These are phyloP conservation scores for Hirudo medicinalis DNA, from an alignment of 1,140 invertebrate species.

Conservation along the genomic window DNA sequence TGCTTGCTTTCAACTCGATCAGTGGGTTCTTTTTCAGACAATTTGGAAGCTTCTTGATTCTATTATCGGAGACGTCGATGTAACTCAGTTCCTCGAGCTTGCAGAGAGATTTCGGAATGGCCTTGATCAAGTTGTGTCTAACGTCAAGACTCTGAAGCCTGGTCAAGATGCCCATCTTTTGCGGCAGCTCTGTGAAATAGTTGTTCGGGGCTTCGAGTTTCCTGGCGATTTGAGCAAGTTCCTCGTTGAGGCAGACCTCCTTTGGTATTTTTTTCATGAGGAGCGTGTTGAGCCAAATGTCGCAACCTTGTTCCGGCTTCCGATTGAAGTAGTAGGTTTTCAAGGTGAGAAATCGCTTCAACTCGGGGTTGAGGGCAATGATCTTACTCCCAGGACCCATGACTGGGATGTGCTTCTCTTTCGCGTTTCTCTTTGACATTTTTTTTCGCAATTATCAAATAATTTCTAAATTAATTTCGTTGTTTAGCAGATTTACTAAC, in stretches of 20 bases:
- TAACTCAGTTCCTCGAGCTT: constrained; percentile 30
- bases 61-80: constrained; percentile 34
- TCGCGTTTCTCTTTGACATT: neutral
- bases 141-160: constrained; percentile 29
- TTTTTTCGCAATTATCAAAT: neutral
- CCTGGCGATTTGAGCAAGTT: constrained; percentile 29
- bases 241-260: constrained; percentile 37
- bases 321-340: constrained; percentile 1
- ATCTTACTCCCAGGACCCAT: constrained; percentile 37
- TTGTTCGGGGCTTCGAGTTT: constrained; percentile 32
- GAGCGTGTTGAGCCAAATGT: constrained; percentile 22
- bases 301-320: constrained; percentile 14
- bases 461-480: neutral
- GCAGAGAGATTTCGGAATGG: constrained; percentile 30
- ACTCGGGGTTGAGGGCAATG: constrained; percentile 28
- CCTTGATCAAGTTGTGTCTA: constrained; percentile 28
- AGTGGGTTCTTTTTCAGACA: constrained; percentile 35
- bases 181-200: constrained; percentile 34
- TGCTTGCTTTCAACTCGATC: constrained; percentile 28
- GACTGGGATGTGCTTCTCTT: constrained; percentile 32
- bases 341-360: constrained; percentile 28
- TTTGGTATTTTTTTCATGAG: constrained; percentile 29
- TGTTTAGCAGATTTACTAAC: neutral
- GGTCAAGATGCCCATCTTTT: constrained; percentile 30
- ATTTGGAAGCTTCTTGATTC: constrained; percentile 34